Conservation (phyloP, 2,888 invertebrate species). For the Willowsia nigromaculata region DNA sequence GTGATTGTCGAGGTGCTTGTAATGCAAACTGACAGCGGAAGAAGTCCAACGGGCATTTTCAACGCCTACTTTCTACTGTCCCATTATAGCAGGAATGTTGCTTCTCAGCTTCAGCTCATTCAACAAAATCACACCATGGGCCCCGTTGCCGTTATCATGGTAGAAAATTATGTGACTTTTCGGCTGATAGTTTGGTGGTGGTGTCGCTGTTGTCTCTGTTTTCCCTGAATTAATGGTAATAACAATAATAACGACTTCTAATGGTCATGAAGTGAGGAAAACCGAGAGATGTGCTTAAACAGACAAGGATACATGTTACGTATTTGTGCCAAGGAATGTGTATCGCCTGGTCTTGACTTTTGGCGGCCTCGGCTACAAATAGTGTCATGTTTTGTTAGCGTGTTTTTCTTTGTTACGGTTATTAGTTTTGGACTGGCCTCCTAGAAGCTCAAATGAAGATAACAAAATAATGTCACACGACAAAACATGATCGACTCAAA, state of each 20-base stretch:
- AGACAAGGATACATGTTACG: not conserved
- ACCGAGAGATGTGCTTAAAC: not conserved
- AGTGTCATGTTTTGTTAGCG: not conserved
- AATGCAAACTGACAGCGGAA: constrained; percentile 79
- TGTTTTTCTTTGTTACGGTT: not conserved
- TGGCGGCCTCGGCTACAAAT: not conserved
- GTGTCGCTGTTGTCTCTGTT: not conserved
- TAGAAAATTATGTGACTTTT: not conserved
- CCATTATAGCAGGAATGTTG: not conserved
- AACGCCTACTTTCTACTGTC: constrained; percentile 60
- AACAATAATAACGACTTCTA: constrained; percentile 13
- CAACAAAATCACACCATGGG: not conserved
- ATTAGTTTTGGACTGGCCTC: not conserved
- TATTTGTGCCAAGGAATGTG: not conserved
- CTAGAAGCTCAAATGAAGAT: not conserved
- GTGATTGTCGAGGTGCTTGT: constrained; percentile 30
- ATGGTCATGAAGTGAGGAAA: not conserved
- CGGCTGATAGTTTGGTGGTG: not conserved
- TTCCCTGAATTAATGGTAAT: constrained; percentile 17
- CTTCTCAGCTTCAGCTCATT: constrained; percentile 1
- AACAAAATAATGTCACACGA: not conserved
- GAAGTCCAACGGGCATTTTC: constrained; percentile 75
- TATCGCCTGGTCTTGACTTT: not conserved
- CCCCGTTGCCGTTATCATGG: not conserved
- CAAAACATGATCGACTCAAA: not conserved